These are phyloP conservation scores for Amblyopsis hoosieri DNA, from an alignment of 2,797 vertebrate genomes.

Conservation along the genomic window DNA sequence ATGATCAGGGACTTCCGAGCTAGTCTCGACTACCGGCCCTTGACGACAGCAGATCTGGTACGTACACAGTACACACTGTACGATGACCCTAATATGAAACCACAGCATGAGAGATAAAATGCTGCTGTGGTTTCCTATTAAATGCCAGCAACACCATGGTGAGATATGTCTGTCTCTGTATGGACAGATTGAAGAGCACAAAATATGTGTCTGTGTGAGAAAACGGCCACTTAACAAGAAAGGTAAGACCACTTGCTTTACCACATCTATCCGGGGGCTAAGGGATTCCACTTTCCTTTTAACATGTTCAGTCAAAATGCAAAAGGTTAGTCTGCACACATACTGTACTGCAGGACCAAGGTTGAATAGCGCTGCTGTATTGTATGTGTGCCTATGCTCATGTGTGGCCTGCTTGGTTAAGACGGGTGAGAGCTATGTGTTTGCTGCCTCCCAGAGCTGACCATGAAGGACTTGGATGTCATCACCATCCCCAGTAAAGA, in stretches of 20 bases:
- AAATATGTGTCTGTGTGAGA: conserved; percentile 97
- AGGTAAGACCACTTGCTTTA: conserved; percentile 72
- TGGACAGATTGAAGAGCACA: conserved; percentile 93
- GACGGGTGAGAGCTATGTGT: not conserved
- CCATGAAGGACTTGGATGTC: conserved; percentile 94
- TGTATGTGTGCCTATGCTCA: not conserved
- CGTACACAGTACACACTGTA: conserved; percentile 66
- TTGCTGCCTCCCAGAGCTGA: conserved; percentile 80
- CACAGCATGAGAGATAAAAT: no score
- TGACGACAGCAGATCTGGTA: conserved; percentile 93
- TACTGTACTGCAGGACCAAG: not conserved
- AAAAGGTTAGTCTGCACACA: not conserved
- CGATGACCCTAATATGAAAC: no score
- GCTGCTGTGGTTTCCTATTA: not conserved
- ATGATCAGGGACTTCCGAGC: conserved; percentile 98
- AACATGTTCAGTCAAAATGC: not conserved
- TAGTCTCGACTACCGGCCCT: conserved; percentile 93
- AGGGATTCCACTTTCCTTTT: not conserved
- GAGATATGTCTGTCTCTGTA: conserved; percentile 11
- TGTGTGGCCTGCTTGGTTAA: not conserved
- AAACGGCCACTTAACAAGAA: conserved; percentile 98
- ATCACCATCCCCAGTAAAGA: conserved; percentile 99
- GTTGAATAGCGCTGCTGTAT: no score
- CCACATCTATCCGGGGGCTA: not conserved
- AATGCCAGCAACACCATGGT: not conserved